Conservation (phyloP, 1,140 invertebrate genomes). For the Macrobrachium rosenbergii region DNA sequence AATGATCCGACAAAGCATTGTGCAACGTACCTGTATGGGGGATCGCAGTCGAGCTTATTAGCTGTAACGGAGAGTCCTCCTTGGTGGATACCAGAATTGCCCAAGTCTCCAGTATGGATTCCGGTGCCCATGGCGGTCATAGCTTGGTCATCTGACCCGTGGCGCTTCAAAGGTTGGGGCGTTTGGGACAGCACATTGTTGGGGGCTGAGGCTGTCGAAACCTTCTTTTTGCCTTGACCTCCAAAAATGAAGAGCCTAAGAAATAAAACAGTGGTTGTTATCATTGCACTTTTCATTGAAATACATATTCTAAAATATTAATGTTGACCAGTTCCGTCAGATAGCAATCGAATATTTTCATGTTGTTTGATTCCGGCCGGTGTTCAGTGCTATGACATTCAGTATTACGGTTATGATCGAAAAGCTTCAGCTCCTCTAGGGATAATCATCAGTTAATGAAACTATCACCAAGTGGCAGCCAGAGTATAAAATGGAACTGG, state of each 20-base stretch:
- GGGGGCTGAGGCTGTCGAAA: conserved; percentile 74
- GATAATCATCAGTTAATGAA: too few species aligned
- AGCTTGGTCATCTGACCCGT: conserved; percentile 67
- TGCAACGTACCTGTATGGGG: conserved; percentile 66
- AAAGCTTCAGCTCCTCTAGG: too few species aligned
- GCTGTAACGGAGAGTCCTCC: conserved; percentile 67
- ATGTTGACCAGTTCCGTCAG: too few species aligned
- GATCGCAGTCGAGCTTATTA: conserved; percentile 64
- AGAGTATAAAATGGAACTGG: too few species aligned
- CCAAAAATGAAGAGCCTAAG: conserved; percentile 90
- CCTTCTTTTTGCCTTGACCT: conserved; percentile 86
- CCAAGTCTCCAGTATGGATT: conserved; percentile 53
- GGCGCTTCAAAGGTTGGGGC: conserved; percentile 60
- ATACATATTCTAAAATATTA: too few species aligned
- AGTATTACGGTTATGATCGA: too few species aligned
- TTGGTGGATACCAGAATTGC: conserved; percentile 67
- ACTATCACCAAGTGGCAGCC: too few species aligned
- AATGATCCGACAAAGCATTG: background rate
- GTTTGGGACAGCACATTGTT: conserved; percentile 57
- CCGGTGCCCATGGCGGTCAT: conserved; percentile 68
- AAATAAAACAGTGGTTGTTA: background rate
- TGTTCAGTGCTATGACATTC: too few species aligned
- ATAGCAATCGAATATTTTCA: too few species aligned
- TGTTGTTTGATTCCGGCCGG: too few species aligned
- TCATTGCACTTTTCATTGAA: background rate